Base-by-base conservation (phyloP, 2,888 invertebrate species). In the Drosophila macrospina region DNA sequence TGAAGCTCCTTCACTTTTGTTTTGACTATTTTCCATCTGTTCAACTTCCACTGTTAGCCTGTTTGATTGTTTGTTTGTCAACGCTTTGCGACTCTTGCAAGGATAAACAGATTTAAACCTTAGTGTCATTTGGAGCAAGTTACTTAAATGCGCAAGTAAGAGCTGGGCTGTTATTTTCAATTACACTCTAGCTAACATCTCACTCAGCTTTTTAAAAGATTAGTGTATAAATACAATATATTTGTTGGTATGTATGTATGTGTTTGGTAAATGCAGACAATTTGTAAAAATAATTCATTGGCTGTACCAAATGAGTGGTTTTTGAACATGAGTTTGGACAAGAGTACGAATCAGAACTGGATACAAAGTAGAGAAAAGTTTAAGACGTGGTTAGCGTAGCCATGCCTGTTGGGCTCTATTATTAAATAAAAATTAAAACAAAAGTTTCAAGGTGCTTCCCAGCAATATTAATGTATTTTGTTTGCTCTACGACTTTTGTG, bases 191-290 rank as follows among this genome's bases (percentile, higher is more conserved):
- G 3, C 20, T 20, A 20, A 20, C 1, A 20, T 20, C 20, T 2
- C 20, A 20, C 20, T 20, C 20, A 20, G n/a, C 20, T 20, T 20
- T 20, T 20, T 20, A 2, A 2, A 2, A 20, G 3, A 20, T 20
- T 20, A 20, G 1, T 20, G 20, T 3, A 20, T 20, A 20, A 20
- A 20, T 20, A 20, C 20, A 20, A n/a, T n/a, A n/a, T n/a, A n/a
- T n/a, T n/a, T n/a, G n/a, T n/a, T n/a, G n/a, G n/a, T n/a, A n/a
- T n/a, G n/a, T n/a, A n/a, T n/a, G n/a, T n/a, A n/a, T 45, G 57
- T 54, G 66, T 80, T 82, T 82, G 83, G 88, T 77, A 86, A 88
- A 86, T 86, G 88, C 83, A 79, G 80, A 86, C 88, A 88, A 88
- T 83, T 88, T 86, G 86, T 86, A 65, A 1, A 86, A 88, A 83